phyloP scores from a whole-genome alignment of 1,140 invertebrate species.

The Holcopasites calliopsidis region DNA sequence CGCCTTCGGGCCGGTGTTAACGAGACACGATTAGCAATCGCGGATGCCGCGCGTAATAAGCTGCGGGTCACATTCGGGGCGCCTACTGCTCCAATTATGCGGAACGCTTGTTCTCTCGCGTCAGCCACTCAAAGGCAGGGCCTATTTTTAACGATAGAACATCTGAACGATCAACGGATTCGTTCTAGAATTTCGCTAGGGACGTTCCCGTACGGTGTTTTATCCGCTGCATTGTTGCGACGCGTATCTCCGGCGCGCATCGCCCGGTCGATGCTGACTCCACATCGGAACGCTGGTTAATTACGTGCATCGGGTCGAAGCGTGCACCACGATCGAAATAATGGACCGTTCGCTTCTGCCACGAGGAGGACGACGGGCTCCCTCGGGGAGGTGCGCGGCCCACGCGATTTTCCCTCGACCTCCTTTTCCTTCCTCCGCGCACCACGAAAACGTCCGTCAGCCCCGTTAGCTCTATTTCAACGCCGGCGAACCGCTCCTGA shows the following conservation, averaged over 20 bases:
- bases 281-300: not conserved
- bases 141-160: slow-evolving; percentile 1
- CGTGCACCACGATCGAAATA: not conserved
- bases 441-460: slow-evolving; percentile 12
- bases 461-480: slow-evolving; percentile 18
- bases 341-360: not conserved
- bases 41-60: too few species aligned
- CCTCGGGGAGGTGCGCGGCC: not conserved
- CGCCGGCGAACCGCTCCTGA: not conserved
- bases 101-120: not conserved
- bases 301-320: not conserved
- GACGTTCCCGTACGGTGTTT: too few species aligned
- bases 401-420: slow-evolving; percentile 40
- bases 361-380: not conserved
- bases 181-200: not conserved
- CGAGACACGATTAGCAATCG: not conserved
- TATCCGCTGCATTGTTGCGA: not conserved
- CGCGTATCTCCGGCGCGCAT: not conserved
- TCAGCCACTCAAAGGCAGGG: not conserved
- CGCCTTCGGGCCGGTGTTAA: not conserved
- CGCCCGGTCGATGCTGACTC: not conserved
- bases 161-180: not conserved
- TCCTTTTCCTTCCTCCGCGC: slow-evolving; percentile 24
- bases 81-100: not conserved
- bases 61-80: not conserved